These are phyloP conservation scores for Chinchilla lanigera DNA, from an alignment of 2,113 vertebrate species.

Conservation along the genomic window DNA sequence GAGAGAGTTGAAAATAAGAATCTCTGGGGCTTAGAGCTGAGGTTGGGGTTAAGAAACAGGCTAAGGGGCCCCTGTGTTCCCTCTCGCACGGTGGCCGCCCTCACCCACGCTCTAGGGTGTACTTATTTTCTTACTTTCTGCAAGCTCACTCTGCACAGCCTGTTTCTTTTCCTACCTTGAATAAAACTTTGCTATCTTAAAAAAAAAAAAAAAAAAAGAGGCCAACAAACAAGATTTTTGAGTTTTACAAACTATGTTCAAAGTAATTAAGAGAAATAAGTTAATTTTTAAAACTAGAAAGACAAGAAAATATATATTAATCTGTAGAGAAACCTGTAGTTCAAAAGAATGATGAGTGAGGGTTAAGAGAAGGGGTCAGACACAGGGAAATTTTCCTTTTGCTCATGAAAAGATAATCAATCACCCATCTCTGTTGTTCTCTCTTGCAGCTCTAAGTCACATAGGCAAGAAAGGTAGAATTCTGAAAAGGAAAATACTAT, in stretches of 20 bases:
- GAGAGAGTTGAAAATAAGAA: background rate
- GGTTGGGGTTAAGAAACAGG: background rate
- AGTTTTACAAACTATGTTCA: background rate
- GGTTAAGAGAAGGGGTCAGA: background rate
- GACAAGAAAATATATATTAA: background rate
- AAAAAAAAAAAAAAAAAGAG: background rate
- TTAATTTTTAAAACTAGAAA: conserved; percentile 21
- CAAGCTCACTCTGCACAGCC: background rate
- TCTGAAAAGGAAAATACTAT: background rate
- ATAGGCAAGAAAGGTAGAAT: background rate
- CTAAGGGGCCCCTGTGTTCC: background rate
- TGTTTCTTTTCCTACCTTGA: background rate
- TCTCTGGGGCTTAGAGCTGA: background rate
- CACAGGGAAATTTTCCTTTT: background rate
- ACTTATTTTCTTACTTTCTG: background rate
- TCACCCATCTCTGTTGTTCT: background rate
- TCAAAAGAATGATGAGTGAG: conserved; percentile 11
- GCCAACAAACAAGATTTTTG: background rate
- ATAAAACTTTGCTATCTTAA: background rate
- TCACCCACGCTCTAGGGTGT: background rate
- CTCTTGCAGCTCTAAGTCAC: background rate
- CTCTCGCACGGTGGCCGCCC: background rate
- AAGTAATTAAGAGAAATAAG: conserved; percentile 40
- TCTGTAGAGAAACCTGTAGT: background rate
- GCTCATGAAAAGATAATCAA: background rate